Percentiles rank a stretch among this genome's conserved stretches.
phyloP scores from a whole-genome alignment of 2,888 invertebrate species.

The Zaprionus lineosus region DNA sequence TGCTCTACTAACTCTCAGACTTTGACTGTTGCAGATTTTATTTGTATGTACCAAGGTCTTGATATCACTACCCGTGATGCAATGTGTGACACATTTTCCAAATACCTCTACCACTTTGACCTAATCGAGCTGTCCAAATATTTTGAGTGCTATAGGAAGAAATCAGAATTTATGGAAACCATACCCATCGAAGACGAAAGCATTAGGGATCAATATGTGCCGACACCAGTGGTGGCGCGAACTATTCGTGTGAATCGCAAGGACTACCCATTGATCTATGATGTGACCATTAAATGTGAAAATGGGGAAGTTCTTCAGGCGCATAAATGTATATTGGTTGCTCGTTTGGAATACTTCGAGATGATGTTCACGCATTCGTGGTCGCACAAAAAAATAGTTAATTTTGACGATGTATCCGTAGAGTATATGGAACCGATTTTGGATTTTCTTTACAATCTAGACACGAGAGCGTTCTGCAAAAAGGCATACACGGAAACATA shows the following conservation, averaged over 20 bases:
- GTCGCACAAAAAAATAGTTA: slow-evolving; percentile 82
- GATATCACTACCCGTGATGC: slow-evolving; percentile 60
- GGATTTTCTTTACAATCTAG: slow-evolving; percentile 90
- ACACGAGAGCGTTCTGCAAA: slow-evolving; percentile 85
- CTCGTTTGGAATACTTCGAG: slow-evolving; percentile 92
- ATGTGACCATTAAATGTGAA: slow-evolving; percentile 85
- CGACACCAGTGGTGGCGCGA: slow-evolving; percentile 52
- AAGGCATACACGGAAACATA: slow-evolving; percentile 88
- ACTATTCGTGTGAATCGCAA: slow-evolving; percentile 83
- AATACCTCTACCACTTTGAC: slow-evolving; percentile 77
- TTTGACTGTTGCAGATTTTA: slow-evolving; percentile 67
- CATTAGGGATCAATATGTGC: slow-evolving; percentile 51
- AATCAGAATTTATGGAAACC: too few relatives aligned
- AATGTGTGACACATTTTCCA: slow-evolving; percentile 71
- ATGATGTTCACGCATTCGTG: slow-evolving; percentile 92
- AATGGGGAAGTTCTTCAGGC: slow-evolving; percentile 85
- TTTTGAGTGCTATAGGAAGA: slow-evolving; percentile 65
- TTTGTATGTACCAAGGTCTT: slow-evolving; percentile 77
- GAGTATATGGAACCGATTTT: slow-evolving; percentile 86
- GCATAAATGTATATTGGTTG: slow-evolving; percentile 91
- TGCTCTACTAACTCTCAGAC: neutral
- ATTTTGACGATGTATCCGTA: slow-evolving; percentile 76
- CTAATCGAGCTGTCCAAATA: slow-evolving; percentile 74
- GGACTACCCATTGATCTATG: slow-evolving; percentile 84
- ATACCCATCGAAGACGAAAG: too few relatives aligned